Evolutionary conservation across 1,140 invertebrate species (phyloP), one percentile per base, ranked within the genome.

Genomic region (Saxidomus purpurata): DNA sequence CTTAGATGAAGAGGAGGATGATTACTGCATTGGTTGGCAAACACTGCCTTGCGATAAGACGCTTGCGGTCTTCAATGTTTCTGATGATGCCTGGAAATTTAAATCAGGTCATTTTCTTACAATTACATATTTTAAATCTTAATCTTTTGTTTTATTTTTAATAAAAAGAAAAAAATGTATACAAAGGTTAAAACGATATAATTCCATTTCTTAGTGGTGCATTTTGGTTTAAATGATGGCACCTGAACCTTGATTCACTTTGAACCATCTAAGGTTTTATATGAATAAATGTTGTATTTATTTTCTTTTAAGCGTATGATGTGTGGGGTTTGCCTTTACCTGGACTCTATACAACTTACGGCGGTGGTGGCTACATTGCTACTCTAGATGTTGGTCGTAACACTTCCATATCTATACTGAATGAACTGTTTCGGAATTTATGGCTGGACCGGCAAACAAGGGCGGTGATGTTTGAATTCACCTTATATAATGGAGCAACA

Each of bases 391-490:
- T 90, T 1, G 88, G 71, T 59, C 25, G 36, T 9, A 43, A 40
- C 19, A 34, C 63, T 28, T 74, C 85, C 9, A 83, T 85, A 1
- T 25, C 59, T 19, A 83, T 90, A 0, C 34, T 96, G 8, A 87
- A 93, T 8, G 87, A 93, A 36, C 89, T 96, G 19, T 81, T 95
- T 47, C 84, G 89, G 0, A 85, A 92, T 47, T 87, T 69, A 34
- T 97, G 96, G 96, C 94, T 96, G 11, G 96, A 97, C 87, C 82
- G 94, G 25, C 86, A 93, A n/a, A 96, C 96, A 1, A 91, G 96
- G 90, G 96, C 96, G 9, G 93, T 97, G 15, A 94, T 96, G 71
- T 91, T 96, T 4, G 96, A 97, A 80, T 96, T 96, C 90, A 96
- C 96, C 8, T 92, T 96, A 1, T 97, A 96, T 88, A 96, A 96